Conservation (phyloP, 2,113 vertebrate genomes). For the Lepus americanus region DNA sequence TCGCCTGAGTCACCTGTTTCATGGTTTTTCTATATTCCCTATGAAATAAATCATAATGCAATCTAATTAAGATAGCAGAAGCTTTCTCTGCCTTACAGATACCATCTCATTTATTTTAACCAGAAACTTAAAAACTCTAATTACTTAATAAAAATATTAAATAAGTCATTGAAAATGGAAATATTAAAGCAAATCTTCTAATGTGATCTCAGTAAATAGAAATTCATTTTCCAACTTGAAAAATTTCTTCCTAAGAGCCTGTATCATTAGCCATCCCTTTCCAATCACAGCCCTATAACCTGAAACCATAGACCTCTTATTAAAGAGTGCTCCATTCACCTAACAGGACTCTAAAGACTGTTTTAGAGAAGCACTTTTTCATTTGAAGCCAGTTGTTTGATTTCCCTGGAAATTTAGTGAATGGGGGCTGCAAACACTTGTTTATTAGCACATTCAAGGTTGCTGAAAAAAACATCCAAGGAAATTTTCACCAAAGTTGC, state of each 20-base stretch:
- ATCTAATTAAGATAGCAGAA: slow-evolving; percentile 39
- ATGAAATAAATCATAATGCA: slow-evolving; percentile 35
- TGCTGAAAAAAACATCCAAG: not conserved
- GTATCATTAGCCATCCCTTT: not conserved
- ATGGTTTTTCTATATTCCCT: slow-evolving; percentile 32
- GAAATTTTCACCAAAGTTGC: not conserved
- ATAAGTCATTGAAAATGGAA: slow-evolving; percentile 27
- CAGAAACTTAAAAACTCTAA: slow-evolving; percentile 45
- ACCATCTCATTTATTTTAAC: slow-evolving; percentile 37
- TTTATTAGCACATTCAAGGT: not conserved
- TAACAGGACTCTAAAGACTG: not conserved
- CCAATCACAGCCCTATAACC: not conserved
- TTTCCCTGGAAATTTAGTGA: not conserved
- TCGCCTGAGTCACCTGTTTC: not conserved
- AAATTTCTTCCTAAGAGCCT: not conserved
- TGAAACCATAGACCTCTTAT: not conserved
- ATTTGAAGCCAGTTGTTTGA: not conserved
- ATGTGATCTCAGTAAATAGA: not conserved
- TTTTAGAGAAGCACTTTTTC: not conserved
- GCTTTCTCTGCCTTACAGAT: not conserved
- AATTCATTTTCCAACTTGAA: not conserved
- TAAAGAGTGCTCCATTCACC: not conserved
- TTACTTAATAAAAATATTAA: slow-evolving; percentile 50
- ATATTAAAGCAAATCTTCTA: slow-evolving; percentile 25
- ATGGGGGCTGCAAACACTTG: not conserved